A percentile compares a stretch with the other conserved stretches of the same genome.
Conservation (phyloP, 2,113 vertebrate species). For the Azemiops feae region DNA sequence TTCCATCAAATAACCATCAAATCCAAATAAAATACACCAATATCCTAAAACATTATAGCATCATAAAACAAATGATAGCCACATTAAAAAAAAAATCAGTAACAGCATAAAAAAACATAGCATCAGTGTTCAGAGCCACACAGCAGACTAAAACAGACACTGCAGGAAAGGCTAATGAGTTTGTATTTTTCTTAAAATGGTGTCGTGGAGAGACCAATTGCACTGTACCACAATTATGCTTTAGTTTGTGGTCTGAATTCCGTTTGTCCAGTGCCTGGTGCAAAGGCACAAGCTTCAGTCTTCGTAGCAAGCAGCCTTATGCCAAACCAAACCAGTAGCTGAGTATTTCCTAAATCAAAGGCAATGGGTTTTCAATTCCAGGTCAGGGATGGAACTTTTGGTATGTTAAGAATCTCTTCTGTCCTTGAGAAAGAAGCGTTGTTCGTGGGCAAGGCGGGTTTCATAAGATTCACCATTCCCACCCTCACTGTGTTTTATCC, state of each 20-base stretch:
- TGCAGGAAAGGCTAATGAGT: not conserved
- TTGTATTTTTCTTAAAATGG: not conserved
- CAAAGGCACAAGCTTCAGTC: not conserved
- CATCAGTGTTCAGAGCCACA: not conserved
- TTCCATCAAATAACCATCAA: not conserved
- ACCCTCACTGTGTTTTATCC: not conserved
- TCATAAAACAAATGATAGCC: not conserved
- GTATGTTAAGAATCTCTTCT: not conserved
- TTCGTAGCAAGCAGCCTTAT: not conserved
- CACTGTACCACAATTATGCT: not conserved
- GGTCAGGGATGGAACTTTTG: not conserved
- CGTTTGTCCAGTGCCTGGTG: not conserved
- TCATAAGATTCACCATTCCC: not conserved
- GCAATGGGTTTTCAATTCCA: not conserved
- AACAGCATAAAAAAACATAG: not conserved
- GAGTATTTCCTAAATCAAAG: not conserved
- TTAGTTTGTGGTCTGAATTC: not conserved
- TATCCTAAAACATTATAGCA: no score
- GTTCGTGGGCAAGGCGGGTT: not conserved
- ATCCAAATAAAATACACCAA: not conserved
- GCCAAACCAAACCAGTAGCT: not conserved
- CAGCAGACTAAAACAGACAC: not conserved
- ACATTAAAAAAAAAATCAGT: not conserved
- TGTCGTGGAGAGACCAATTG: not conserved
- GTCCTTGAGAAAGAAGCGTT: not conserved